Conservation (phyloP, 2,113 vertebrate genomes). For the Phocoena phocoena region DNA sequence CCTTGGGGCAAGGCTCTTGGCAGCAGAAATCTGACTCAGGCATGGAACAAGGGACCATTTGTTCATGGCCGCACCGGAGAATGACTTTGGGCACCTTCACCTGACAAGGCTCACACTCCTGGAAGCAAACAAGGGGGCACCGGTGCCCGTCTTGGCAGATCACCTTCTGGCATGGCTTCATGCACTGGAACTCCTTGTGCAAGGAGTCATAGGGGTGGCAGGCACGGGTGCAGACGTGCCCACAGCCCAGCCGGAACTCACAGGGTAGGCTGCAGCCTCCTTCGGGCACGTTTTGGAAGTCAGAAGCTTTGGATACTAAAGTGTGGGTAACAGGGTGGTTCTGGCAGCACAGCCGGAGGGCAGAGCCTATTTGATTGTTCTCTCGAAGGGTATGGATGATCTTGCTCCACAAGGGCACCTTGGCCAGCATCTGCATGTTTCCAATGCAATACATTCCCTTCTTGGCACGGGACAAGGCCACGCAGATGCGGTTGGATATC, state of each 20-base stretch:
- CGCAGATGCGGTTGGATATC: conserved; percentile 94
- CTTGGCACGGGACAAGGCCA: conserved; percentile 95
- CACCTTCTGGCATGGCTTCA: conserved; percentile 89
- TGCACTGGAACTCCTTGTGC: conserved; percentile 89
- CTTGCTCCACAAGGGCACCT: conserved; percentile 91
- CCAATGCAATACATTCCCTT: conserved; percentile 94
- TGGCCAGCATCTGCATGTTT: conserved; percentile 90
- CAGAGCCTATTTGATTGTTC: conserved; percentile 83
- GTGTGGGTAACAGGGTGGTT: conserved; percentile 91
- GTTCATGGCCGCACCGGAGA: conserved; percentile 87
- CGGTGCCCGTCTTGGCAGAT: conserved; percentile 89
- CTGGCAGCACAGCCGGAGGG: conserved; percentile 91
- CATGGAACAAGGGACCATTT: conserved; percentile 91
- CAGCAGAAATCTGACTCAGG: conserved; percentile 84
- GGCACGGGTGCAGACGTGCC: conserved; percentile 91
- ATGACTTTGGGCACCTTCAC: conserved; percentile 88
- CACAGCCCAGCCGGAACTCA: conserved; percentile 91
- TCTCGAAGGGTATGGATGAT: conserved; percentile 90
- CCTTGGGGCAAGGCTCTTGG: conserved; percentile 85
- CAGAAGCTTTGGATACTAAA: conserved; percentile 82
- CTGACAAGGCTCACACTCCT: conserved; percentile 86
- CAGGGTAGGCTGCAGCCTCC: conserved; percentile 93
- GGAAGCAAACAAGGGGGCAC: conserved; percentile 85
- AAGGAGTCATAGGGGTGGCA: conserved; percentile 93
- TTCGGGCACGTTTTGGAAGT: conserved; percentile 91